A percentile compares a stretch with the other conserved stretches of the same genome.
phyloP scores from a whole-genome alignment of 2,888 invertebrate genomes.

The Platycnemis pennipes region DNA sequence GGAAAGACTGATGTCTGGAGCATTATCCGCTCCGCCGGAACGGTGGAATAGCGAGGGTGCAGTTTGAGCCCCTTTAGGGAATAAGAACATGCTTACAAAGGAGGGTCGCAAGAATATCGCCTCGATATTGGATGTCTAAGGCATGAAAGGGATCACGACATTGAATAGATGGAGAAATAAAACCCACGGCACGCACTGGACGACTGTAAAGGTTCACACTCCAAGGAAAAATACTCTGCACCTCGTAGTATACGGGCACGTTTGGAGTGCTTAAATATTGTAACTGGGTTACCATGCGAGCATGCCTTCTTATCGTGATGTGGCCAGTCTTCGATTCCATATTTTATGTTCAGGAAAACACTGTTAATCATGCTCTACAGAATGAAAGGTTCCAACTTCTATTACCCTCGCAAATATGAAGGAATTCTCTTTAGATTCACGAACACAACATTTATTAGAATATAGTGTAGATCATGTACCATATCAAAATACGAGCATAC shows the following conservation, averaged over 20 bases:
- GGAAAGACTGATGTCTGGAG: constrained; percentile 34
- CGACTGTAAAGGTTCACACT: neutral
- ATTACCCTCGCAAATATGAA: no score
- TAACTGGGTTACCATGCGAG: no score
- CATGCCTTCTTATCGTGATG: no score
- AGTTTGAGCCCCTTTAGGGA: neutral
- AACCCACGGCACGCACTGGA: neutral
- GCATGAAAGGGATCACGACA: neutral
- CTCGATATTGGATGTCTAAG: constrained; percentile 39
- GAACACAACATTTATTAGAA: no score
- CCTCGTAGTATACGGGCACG: neutral
- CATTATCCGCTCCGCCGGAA: constrained; percentile 7
- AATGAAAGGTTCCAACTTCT: no score
- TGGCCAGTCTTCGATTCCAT: no score
- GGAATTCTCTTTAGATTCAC: no score
- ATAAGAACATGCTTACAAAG: constrained; percentile 37
- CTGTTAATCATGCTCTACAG: no score
- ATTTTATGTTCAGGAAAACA: no score
- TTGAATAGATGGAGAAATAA: neutral
- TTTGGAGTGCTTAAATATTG: no score
- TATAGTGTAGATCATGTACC: no score
- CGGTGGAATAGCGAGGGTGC: neutral
- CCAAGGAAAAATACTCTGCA: neutral
- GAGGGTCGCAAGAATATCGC: neutral
- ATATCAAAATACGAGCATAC: no score